Conservation (phyloP, 2,888 invertebrate species). For the Herminia tarsipennalis region DNA sequence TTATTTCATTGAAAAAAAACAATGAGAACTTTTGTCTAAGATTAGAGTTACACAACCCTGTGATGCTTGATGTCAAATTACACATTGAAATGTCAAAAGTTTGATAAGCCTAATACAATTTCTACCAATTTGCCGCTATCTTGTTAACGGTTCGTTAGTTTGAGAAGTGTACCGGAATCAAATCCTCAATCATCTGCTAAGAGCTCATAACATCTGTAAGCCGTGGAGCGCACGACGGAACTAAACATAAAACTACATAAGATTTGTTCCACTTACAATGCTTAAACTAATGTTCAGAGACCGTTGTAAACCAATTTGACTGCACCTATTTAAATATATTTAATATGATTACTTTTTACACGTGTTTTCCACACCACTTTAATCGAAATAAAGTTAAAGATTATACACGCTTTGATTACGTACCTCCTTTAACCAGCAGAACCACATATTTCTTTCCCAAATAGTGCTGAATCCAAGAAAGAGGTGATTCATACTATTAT, state of each 20-base stretch:
- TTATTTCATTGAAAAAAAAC: too few relatives aligned
- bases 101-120: conserved; percentile 66
- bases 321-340: conserved; percentile 15
- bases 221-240: conserved; percentile 42
- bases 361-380: conserved; percentile 6
- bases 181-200: conserved; percentile 67
- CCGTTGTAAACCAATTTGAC: conserved; percentile 30
- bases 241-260: conserved; percentile 43
- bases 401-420: conserved; percentile 29
- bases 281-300: conserved; percentile 20
- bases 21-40: too few relatives aligned
- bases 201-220: conserved; percentile 44
- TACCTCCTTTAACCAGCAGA: conserved; percentile 87
- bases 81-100: conserved; percentile 73
- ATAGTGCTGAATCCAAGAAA: conserved; percentile 88
- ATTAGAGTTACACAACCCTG: conserved; percentile 58
- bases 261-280: conserved; percentile 51
- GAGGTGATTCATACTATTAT: conserved; percentile 78
- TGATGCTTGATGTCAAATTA: conserved; percentile 53
- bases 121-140: conserved; percentile 73
- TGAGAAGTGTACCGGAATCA: conserved; percentile 82
- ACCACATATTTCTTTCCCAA: conserved; percentile 89
- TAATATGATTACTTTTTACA: conserved; percentile 19
- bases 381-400: conserved; percentile 5
- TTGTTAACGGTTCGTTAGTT: conserved; percentile 74